phyloP scores from a whole-genome alignment of 2,113 vertebrate genomes.

The Brachypteracias leptosomus region DNA sequence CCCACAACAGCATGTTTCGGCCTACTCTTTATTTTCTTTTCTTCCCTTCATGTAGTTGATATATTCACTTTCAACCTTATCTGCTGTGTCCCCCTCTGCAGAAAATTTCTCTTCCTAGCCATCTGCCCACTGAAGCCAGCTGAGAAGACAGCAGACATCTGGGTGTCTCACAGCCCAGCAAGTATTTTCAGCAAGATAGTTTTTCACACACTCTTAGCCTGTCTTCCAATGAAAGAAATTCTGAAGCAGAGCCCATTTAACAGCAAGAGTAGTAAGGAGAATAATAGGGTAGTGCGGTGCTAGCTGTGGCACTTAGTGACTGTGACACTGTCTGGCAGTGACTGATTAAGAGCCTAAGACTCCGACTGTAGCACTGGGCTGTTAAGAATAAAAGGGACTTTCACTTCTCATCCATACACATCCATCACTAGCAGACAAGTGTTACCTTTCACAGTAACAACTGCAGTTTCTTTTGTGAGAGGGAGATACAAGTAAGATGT shows the following conservation, averaged over 20 bases:
- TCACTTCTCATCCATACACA: not conserved
- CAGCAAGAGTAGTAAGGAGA: not conserved
- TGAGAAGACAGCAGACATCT: not conserved
- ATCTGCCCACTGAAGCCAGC: not conserved
- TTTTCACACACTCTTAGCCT: not conserved
- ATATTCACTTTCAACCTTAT: not conserved
- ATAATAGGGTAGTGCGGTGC: not conserved
- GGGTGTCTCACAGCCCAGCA: not conserved
- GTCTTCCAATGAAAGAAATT: not conserved
- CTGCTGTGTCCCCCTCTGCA: not conserved
- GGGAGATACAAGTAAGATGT: not conserved
- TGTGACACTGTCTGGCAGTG: not conserved
- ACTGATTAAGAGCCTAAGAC: constrained; percentile 33
- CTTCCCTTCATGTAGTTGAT: accelerated
- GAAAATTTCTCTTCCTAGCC: not conserved
- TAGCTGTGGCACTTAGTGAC: not conserved
- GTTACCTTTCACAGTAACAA: not conserved
- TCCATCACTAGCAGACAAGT: constrained; percentile 25
- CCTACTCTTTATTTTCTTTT: accelerated
- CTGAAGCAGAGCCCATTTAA: not conserved
- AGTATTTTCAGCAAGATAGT: not conserved
- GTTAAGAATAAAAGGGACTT: constrained; percentile 2
- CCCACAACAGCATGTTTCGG: not conserved
- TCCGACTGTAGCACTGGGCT: constrained; percentile 1
- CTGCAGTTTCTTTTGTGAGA: not conserved